Conservation (phyloP, 2,888 invertebrate species). For the Petrolisthes cinctipes region DNA sequence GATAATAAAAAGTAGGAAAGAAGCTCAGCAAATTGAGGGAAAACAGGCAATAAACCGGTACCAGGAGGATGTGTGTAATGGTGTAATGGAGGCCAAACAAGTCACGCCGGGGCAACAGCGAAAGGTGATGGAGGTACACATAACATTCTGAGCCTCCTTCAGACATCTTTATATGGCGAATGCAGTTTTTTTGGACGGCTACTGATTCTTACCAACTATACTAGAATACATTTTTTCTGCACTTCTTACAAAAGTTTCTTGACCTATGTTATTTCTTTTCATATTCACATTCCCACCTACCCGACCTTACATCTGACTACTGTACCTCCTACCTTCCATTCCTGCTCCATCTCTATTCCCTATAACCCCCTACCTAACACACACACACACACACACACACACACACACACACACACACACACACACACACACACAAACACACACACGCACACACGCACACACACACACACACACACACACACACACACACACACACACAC, state of each 20-base stretch:
- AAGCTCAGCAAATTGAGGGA: not conserved
- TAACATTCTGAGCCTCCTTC: too few relatives aligned
- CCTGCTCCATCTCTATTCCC: not conserved
- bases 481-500: not conserved
- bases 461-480: not conserved
- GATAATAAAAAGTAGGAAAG: not conserved
- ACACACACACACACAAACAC: not conserved
- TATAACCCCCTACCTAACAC: not conserved
- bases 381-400: not conserved
- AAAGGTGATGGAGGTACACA: too few relatives aligned
- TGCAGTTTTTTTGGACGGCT: too few relatives aligned
- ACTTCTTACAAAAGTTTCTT: too few relatives aligned
- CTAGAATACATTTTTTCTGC: too few relatives aligned
- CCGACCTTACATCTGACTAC: not conserved
- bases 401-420: not conserved
- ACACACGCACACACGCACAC: not conserved
- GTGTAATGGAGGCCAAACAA: too few relatives aligned
- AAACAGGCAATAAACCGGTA: too few relatives aligned
- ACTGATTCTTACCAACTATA: too few relatives aligned
- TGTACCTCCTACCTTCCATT: not conserved
- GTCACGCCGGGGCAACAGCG: too few relatives aligned
- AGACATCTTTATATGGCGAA: too few relatives aligned
- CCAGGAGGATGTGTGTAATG: too few relatives aligned
- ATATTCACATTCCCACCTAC: not conserved
- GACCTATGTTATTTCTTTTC: not conserved